phyloP scores from a whole-genome alignment of 2,797 vertebrate species.

The Coreius guichenoti region DNA sequence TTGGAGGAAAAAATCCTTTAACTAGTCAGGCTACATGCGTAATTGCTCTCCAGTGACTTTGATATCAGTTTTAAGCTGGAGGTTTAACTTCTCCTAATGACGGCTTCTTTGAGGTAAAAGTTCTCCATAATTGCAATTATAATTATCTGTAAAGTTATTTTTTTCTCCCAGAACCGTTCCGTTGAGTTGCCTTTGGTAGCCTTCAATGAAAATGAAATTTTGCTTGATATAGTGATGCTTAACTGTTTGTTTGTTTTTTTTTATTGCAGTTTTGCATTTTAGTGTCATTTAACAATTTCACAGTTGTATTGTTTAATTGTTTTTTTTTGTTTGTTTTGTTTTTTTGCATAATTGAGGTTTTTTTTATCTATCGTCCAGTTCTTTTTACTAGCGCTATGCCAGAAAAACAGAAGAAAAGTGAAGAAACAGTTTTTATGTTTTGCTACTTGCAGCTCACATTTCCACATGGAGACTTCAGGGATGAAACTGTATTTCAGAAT shows the following conservation, averaged over 20 bases:
- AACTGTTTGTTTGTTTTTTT: background rate
- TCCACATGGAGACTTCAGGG: background rate
- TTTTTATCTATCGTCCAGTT: background rate
- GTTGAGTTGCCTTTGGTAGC: conserved; percentile 20
- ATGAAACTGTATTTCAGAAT: background rate
- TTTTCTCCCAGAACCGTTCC: conserved; percentile 27
- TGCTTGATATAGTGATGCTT: conserved; percentile 43
- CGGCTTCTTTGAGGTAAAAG: conserved; percentile 62
- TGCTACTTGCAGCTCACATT: background rate
- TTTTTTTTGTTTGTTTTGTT: background rate
- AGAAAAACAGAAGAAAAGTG: background rate
- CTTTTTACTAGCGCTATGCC: background rate
- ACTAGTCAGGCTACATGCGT: conserved; percentile 79
- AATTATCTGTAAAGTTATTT: conserved; percentile 59
- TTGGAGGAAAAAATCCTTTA: conserved; percentile 70
- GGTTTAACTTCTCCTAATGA: conserved; percentile 83
- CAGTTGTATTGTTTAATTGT: background rate
- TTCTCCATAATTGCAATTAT: conserved; percentile 54
- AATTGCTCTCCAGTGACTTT: conserved; percentile 86
- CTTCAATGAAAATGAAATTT: conserved; percentile 37
- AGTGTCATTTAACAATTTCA: background rate
- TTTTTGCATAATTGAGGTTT: background rate
- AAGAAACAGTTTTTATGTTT: conserved; percentile 6
- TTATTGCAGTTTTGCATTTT: background rate
- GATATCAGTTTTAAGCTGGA: conserved; percentile 77